A percentile compares a stretch with the other conserved stretches of the same genome.
Evolutionary conservation across 2,797 vertebrate genomes (phyloP).

Genomic region (Sebastes hubbsi): DNA sequence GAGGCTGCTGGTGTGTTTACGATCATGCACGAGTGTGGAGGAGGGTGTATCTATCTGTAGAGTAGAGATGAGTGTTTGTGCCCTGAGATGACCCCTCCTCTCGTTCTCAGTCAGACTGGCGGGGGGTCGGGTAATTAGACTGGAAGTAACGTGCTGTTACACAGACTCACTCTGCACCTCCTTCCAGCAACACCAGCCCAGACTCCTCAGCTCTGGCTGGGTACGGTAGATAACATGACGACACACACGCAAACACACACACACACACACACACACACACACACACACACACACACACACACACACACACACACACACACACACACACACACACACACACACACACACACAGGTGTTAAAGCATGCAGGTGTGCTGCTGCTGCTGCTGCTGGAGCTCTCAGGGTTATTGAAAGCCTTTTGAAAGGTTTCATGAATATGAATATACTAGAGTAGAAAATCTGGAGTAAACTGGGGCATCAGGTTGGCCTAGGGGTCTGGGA

Average conservation of each 20-base stretch:
- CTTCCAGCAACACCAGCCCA: constrained; percentile 40
- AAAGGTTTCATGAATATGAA: not conserved
- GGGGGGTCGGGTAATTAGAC: constrained; percentile 78
- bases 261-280: not conserved
- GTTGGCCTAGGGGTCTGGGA: not conserved
- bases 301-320: not conserved
- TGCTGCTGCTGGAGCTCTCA: not conserved
- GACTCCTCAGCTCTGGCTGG: constrained; percentile 18
- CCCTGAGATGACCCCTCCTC: constrained; percentile 46
- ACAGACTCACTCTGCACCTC: constrained; percentile 15
- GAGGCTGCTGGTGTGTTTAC: not conserved
- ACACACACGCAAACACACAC: not conserved
- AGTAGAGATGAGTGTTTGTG: constrained; percentile 19
- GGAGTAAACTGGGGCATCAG: not conserved
- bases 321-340: not conserved
- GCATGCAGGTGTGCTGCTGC: not conserved
- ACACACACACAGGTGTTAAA: not conserved
- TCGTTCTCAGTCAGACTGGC: constrained; percentile 48
- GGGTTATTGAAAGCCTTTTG: not conserved
- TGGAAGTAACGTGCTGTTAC: constrained; percentile 81
- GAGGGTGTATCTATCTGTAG: constrained; percentile 8
- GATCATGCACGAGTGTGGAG: constrained; percentile 7
- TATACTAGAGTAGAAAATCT: not conserved
- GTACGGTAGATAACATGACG: not conserved
- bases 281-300: not conserved